Evolutionary conservation across 1,140 invertebrate species (phyloP), one percentile per base, ranked within the genome.

Genomic region (Zophobas morio): DNA sequence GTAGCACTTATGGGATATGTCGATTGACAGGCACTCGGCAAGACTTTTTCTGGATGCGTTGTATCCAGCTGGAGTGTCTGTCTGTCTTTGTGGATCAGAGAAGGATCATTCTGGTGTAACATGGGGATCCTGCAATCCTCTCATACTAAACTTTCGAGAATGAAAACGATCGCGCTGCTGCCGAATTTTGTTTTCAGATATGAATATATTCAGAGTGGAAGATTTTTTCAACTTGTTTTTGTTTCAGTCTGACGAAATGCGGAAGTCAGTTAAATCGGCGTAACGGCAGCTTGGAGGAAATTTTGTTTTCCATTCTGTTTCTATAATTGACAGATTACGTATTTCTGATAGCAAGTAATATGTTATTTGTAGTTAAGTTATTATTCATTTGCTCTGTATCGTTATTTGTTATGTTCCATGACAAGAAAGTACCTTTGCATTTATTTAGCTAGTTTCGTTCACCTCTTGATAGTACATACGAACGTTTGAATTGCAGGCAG

Each of bases 21-120:
- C 72, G 54, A 74, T 74, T 74, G 72, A 74, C 72, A 74, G 72
- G 53, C 72, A 74, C 54, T 74, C 72, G 53, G 60, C 60, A 66
- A 66, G 60, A 66, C 60, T 66, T 66, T 66, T 39, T 66, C 60
- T 66, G 60, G 60, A 66, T 66, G 60, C 60, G 60, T 6, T 36
- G 60, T 40, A 66, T 66, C 60, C 60, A 42, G 39, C 60, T 33
- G 4, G 36, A 66, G 60, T 66, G 60, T 66, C 60, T 66, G 60
- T 66, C 60, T 66, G 60, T 66, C 60, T 66, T n/a, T 66, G 37
- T 66, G 60, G 60, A 66, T 66, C 60, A 66, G 60, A 35, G 39
- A 66, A 42, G 60, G 60, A 66, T 66, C 60, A 66, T 66, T 66
- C 60, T 39, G 60, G 37, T 66, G 60, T 66, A 66, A 42, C 39